phyloP scores from a whole-genome alignment of 2,113 vertebrate genomes.

The Tyto alba region DNA sequence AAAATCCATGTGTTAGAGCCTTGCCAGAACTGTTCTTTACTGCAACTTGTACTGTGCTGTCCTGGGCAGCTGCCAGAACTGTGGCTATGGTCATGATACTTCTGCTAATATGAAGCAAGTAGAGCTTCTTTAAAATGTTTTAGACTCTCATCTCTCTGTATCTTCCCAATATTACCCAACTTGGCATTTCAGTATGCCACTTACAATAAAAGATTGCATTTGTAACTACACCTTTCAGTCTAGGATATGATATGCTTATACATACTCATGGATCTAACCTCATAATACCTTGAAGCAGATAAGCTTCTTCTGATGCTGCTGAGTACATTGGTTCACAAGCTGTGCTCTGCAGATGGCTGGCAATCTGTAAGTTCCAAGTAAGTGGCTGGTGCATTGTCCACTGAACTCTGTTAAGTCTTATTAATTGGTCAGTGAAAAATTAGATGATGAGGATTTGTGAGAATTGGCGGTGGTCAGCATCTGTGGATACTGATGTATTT shows the following conservation, averaged over 20 bases:
- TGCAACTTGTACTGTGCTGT: neutral
- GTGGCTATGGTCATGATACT: neutral
- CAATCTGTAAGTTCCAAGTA: neutral
- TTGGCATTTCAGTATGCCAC: neutral
- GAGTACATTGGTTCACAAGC: constrained; percentile 2
- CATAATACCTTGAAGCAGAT: neutral
- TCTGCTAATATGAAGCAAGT: neutral
- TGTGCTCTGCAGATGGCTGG: constrained; percentile 14
- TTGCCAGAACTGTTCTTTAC: neutral
- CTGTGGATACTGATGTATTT: neutral
- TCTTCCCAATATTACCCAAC: neutral
- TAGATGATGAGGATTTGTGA: neutral
- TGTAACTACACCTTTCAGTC: neutral
- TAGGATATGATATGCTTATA: neutral
- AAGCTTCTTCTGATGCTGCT: neutral
- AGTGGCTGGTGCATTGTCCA: neutral
- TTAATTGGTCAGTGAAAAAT: constrained; percentile 1
- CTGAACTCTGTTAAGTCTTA: neutral
- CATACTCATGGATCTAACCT: neutral
- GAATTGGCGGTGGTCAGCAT: neutral
- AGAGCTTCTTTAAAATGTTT: neutral
- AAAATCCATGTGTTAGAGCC: neutral
- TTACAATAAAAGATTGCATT: neutral
- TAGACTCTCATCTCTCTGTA: neutral
- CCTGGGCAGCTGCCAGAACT: neutral